phyloP scores from a whole-genome alignment of 2,113 vertebrate genomes.

The Nothocercus julius region DNA sequence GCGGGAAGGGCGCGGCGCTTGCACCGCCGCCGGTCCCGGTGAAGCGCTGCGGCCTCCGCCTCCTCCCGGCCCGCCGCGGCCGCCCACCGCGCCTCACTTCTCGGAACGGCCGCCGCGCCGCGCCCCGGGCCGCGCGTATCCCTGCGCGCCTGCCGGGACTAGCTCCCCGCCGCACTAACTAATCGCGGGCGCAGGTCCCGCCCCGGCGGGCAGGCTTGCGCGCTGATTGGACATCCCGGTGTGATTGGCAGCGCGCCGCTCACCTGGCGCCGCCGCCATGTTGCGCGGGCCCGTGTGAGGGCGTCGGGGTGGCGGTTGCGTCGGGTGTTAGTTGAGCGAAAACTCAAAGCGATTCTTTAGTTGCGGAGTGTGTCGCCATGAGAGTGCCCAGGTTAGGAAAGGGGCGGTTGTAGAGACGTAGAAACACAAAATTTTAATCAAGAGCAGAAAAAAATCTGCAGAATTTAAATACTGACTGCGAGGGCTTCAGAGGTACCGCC shows the following conservation, averaged over 20 bases:
- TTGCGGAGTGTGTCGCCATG: neutral
- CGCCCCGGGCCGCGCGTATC: neutral
- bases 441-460: neutral
- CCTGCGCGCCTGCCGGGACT: neutral
- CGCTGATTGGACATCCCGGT: neutral
- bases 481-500: accelerated
- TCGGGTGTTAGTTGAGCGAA: neutral
- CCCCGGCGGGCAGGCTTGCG: neutral
- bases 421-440: accelerated
- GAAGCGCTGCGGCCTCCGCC: too few species aligned
- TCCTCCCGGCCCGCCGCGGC: neutral
- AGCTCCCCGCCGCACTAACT: neutral
- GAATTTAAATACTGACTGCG: neutral
- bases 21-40: too few species aligned
- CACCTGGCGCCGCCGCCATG: neutral
- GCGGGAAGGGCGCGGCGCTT: too few species aligned
- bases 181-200: accelerated
- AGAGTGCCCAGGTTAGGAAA: neutral
- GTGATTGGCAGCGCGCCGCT: accelerated
- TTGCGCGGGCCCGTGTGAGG: neutral
- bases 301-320: too few species aligned
- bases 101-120: accelerated
- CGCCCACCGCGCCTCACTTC: too few species aligned
- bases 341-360: neutral
- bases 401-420: neutral